Evolutionary conservation across 2,888 invertebrate species (phyloP), one percentile per base, ranked within the genome.

Genomic region (Lasioglossum vierecki): DNA sequence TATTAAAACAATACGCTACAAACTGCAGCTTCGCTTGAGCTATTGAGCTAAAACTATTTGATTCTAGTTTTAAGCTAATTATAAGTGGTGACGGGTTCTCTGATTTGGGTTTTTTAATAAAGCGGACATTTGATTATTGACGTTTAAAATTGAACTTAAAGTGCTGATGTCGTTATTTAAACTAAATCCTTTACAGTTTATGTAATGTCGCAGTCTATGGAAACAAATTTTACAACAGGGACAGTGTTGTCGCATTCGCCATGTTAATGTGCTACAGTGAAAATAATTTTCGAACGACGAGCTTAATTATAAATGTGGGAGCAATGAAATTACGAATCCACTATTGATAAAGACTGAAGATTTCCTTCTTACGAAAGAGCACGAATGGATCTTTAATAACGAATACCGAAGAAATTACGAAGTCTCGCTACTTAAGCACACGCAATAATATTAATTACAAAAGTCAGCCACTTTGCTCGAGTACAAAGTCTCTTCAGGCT

Each of bases 371-470:
- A 22, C 22, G 9, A 6, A 44, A 76, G 72, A 76, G 72, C 68
- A 49, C 15, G 77, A 83, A 44, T 49, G 15, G 41, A 26, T 57
- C n/a, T 68, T 60, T 49, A 60, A 78, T 66, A 77, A 83, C 74
- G 46, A 68, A 41, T 83, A 63, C 78, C 70, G 41, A 78, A 83
- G 77, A 73, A 83, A 74, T 83, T 84, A 70, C 76, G 30, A 84
- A 83, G 77, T 74, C 83, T 74, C 39, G 22, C 70, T 74, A 60
- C 73, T 74, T 76, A 73, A 68, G 83, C 44, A 53, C 66, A 35
- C 68, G 83, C 77, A 84, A 83, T 84, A 83, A 84, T 77, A 83
- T 83, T 83, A 83, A 84, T 84, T 84, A 76, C 83, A 74, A 74
- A 84, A 84, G 83, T 84, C 73, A 41, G 49, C 53, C 41, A 13